These are phyloP conservation scores for Acanthosepion pharaonis DNA, from an alignment of 2,888 invertebrate genomes.

Conservation along the genomic window DNA sequence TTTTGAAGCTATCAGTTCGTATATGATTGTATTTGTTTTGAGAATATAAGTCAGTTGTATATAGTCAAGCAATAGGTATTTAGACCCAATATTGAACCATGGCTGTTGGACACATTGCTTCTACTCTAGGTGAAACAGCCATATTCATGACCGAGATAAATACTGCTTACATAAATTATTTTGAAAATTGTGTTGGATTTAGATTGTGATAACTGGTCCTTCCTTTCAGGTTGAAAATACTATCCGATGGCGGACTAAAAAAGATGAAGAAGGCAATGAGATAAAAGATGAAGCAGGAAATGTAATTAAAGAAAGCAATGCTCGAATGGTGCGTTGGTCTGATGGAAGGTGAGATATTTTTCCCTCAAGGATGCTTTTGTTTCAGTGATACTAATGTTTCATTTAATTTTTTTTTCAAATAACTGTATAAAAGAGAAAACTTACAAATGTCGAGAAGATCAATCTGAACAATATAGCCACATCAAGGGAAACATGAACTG, in stretches of 20 bases:
- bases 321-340: conserved; percentile 96
- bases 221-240: conserved; percentile 92
- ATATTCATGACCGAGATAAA: too few species aligned
- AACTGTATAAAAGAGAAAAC: neutral
- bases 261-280: conserved; percentile 78
- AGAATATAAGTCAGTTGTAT: too few species aligned
- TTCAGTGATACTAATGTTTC: neutral
- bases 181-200: neutral
- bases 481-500: too few species aligned
- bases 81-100: too few species aligned
- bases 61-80: too few species aligned
- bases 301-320: conserved; percentile 91
- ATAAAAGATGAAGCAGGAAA: conserved; percentile 80
- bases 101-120: too few species aligned
- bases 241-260: conserved; percentile 91
- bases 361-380: neutral
- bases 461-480: neutral
- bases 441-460: neutral
- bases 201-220: neutral
- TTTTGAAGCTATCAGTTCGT: too few species aligned
- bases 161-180: neutral
- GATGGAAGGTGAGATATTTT: conserved; percentile 81
- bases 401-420: neutral
- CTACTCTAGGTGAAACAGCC: too few species aligned
- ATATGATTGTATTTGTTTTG: too few species aligned